These are phyloP conservation scores for Macrocentrus cingulum DNA, from an alignment of 1,140 invertebrate genomes.

Conservation along the genomic window DNA sequence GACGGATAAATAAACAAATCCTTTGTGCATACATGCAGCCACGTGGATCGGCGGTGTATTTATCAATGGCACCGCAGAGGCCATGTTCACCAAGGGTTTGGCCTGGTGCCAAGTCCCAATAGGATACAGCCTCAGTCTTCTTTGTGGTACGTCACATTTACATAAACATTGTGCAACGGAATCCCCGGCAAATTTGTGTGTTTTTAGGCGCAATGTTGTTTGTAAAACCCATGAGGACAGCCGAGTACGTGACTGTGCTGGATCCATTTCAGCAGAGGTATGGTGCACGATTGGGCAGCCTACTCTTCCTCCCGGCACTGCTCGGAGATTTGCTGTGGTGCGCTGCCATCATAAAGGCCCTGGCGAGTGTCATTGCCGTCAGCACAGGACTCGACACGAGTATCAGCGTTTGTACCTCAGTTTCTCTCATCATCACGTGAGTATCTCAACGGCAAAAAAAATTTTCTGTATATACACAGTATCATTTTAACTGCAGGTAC, in stretches of 20 bases:
- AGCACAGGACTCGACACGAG: conserved; percentile 50
- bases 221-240: conserved; percentile 76
- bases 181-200: background rate
- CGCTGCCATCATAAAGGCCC: conserved; percentile 73
- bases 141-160: conserved; percentile 64
- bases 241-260: conserved; percentile 84
- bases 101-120: conserved; percentile 81
- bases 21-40: conserved; percentile 54
- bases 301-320: conserved; percentile 78
- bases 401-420: conserved; percentile 49
- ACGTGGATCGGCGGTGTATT: conserved; percentile 84
- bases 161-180: background rate
- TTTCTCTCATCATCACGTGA: conserved; percentile 47
- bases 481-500: conserved; percentile 60
- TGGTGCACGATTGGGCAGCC: conserved; percentile 74
- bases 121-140: conserved; percentile 77
- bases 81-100: conserved; percentile 69
- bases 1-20: too few relatives aligned
- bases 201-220: conserved; percentile 73
- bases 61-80: conserved; percentile 81
- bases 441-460: too few relatives aligned
- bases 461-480: too few relatives aligned
- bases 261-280: conserved; percentile 81
- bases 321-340: conserved; percentile 81
- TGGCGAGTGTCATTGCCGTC: conserved; percentile 63